Base-by-base conservation (phyloP, 64 coral and sea anemone genomes). In the Orbicella faveolata region DNA sequence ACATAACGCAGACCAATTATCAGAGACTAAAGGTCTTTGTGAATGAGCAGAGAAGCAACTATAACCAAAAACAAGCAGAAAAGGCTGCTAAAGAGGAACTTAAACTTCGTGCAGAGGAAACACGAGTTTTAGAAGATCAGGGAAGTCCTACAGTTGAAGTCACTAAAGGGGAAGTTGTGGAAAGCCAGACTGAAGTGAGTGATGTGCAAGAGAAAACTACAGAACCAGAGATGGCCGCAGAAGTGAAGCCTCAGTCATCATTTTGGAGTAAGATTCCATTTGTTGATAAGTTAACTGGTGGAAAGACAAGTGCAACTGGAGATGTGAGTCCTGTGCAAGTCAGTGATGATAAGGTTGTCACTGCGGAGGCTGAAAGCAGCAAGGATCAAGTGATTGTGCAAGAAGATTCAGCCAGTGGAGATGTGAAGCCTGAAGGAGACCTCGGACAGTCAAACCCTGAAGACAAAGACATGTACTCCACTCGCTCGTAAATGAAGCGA, bases 401-500 rank as follows among this genome's bases (percentile, higher is more conserved):
- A 63, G 16, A 76, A 51, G 59, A 89, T 61, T 20, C 75, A 17
- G 1, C 23, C 25, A 36, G 37, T 13, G 1, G 52, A 80, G 53
- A 19, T 39, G 52, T 62, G 6, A 79, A 89, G 36, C n/a, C 93
- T 34, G 83, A 74, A 17, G 95, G 83, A 77, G 95, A 97, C 41
- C 79, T 78, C 53, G 95, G 94, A 9, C 95, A 96, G 51, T 96
- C 95, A 9, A 96, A 88, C 84, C 95, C 95, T 61, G 95, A 96
- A 72, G 95, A 96, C 72, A 97, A 97, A 48, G 95, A 97, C 64
- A 94, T 97, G 92, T 97, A 97, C 36, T 88, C 92, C 2, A 97
- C 95, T 20, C 75, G 95, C 15, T 90, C 91, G 55, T 96, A 69
- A 89, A 85, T 21, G 1, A 19, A 3, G 5, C 20, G 19, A 78